phyloP scores from a whole-genome alignment of 2,113 vertebrate species.

The Petaurus breviceps region DNA sequence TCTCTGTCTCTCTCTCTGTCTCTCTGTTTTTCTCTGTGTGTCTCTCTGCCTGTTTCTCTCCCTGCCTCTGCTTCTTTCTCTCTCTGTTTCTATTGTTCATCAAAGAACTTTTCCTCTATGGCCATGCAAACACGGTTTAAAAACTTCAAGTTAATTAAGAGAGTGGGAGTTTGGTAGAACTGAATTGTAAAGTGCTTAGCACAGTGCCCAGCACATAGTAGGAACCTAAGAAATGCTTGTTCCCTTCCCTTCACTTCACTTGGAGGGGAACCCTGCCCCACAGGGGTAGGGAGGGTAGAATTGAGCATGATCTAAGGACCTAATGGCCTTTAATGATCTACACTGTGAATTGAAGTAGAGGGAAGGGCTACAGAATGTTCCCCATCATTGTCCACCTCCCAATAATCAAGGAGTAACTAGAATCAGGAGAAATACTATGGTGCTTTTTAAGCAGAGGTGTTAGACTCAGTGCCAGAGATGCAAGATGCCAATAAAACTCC shows the following conservation, averaged over 20 bases:
- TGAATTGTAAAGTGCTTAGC: not conserved
- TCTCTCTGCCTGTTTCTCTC: not conserved
- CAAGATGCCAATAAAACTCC: not conserved
- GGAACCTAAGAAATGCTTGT: not conserved
- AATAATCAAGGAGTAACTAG: not conserved
- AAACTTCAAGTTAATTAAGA: not conserved
- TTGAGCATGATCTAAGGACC: not conserved
- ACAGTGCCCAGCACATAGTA: not conserved
- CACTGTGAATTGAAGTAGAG: not conserved
- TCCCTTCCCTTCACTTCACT: not conserved
- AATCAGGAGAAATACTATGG: not conserved
- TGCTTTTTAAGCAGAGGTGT: not conserved
- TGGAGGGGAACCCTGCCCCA: not conserved
- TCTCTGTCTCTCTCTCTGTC: not conserved
- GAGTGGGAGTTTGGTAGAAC: not conserved
- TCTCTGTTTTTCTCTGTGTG: not conserved
- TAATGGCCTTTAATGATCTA: not conserved
- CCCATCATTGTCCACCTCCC: not conserved
- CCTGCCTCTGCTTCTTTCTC: not conserved
- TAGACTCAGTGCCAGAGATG: not conserved
- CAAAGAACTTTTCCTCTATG: not conserved
- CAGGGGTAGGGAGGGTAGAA: not conserved
- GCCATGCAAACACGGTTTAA: not conserved
- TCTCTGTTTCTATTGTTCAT: not conserved
- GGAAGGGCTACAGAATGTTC: not conserved